Percentiles rank a stretch among this genome's conserved stretches.
phyloP scores from a whole-genome alignment of 2,113 vertebrate species.

The Mustela nigripes region DNA sequence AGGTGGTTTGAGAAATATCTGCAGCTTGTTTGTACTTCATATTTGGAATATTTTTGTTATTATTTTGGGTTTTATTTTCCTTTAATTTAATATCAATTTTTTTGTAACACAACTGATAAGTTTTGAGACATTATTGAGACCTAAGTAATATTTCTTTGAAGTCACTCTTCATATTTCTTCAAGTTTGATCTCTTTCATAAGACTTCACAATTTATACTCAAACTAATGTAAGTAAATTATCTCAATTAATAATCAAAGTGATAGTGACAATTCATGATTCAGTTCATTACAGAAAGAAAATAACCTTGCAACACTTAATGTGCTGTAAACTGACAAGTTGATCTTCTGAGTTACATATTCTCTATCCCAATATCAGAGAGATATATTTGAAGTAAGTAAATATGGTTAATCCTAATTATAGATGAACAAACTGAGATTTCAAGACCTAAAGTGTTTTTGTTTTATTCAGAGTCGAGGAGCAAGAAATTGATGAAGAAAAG shows the following conservation, averaged over 20 bases:
- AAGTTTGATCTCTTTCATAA: neutral
- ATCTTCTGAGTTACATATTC: neutral
- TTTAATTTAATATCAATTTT: neutral
- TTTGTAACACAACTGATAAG: neutral
- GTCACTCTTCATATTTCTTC: neutral
- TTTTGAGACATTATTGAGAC: neutral
- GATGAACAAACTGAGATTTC: neutral
- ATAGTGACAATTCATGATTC: neutral
- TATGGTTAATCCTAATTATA: neutral
- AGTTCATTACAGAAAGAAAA: neutral
- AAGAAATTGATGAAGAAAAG: neutral
- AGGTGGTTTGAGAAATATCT: neutral
- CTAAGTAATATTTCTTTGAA: neutral
- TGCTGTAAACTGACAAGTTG: neutral
- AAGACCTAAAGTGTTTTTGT: neutral
- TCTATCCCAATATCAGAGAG: neutral
- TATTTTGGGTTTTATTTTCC: neutral
- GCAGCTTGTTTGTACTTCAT: neutral
- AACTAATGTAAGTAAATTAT: neutral
- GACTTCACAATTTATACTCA: neutral
- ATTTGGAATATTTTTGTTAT: neutral
- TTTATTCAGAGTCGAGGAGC: neutral
- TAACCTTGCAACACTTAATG: neutral
- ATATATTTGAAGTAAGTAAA: neutral
- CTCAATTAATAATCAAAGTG: neutral